A percentile compares a stretch with the other conserved stretches of the same genome.
These are phyloP conservation scores for Cynodonichthys magdalenae DNA, from an alignment of 2,797 vertebrate genomes.

Conservation along the genomic window DNA sequence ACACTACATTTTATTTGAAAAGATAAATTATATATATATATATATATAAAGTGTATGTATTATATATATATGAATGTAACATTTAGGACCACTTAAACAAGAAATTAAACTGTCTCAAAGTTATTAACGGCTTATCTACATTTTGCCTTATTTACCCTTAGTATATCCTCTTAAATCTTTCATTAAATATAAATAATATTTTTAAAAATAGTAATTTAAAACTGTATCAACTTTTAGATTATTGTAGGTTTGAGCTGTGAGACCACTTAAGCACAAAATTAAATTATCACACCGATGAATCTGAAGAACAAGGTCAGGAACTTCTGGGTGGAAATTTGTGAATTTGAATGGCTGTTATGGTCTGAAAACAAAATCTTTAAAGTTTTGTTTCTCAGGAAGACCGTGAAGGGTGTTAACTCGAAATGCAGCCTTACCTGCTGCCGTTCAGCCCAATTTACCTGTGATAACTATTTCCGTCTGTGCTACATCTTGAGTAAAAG, in stretches of 20 bases:
- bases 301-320: neutral
- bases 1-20: neutral
- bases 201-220: too few relatives aligned
- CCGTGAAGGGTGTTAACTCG: neutral
- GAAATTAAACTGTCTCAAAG: too few relatives aligned
- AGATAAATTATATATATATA: too few relatives aligned
- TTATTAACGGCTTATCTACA: neutral
- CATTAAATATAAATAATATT: neutral
- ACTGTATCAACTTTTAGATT: too few relatives aligned
- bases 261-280: conserved; percentile 1
- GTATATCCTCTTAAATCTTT: neutral
- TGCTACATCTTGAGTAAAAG: conserved; percentile 19
- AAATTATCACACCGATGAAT: neutral
- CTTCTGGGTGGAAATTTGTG: neutral
- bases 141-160: neutral
- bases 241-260: neutral
- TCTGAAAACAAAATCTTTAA: neutral
- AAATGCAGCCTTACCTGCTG: conserved; percentile 16
- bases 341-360: neutral
- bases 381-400: neutral
- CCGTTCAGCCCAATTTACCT: conserved; percentile 31
- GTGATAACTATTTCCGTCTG: conserved; percentile 17
- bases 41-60: too few relatives aligned
- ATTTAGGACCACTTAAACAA: neutral
- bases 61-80: too few relatives aligned